Base-by-base conservation (phyloP, 2,888 invertebrate genomes). In the Sussaba pulchella region DNA sequence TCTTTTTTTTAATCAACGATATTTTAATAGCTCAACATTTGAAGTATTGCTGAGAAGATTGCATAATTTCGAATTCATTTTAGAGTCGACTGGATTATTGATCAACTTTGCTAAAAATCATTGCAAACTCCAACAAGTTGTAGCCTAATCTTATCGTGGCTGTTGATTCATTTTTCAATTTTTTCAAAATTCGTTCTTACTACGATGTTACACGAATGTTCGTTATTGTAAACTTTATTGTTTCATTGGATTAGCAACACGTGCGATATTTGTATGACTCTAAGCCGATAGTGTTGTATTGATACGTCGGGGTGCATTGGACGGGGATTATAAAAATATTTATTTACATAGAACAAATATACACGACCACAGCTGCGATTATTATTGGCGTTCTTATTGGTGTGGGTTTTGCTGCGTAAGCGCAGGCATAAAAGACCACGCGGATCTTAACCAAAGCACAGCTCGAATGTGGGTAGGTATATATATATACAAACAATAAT, bases 251-350 rank as follows among this genome's bases (percentile, higher is more conserved):
- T 64, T 47, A 64, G 47, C 31, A 47, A 47, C 31, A 2, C 43
- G 17, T 31, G 4, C 31, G 36, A 21, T 61, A 14, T 64, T n/a
- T 21, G 21, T 21, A 47, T 47, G 26, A 17, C 21, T 12, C n/a
- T 26, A 10, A 36, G 31, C 4, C 47, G 64, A 64, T 31, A 47
- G 31, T 31, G 24, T 10, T 6, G 17, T 45, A 47, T 64, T 26
- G 64, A 64, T 64, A 26, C 12, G 26, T 19, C 31, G 26, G 64
- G 64, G 64, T 47, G 45, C 47, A 45, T 64, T 64, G 64, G 64
- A 43, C 64, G 14, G 17, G 45, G 47, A 47, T 64, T 47, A 47
- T 17, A 64, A 64, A 64, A 64, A 64, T 43, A 17, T 47, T 47
- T 14, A 64, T 47, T 47, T 47, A 64, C 45, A 64, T 64, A 47